These are phyloP conservation scores for Penaeus indicus DNA, from an alignment of 1,140 invertebrate genomes.

Conservation along the genomic window DNA sequence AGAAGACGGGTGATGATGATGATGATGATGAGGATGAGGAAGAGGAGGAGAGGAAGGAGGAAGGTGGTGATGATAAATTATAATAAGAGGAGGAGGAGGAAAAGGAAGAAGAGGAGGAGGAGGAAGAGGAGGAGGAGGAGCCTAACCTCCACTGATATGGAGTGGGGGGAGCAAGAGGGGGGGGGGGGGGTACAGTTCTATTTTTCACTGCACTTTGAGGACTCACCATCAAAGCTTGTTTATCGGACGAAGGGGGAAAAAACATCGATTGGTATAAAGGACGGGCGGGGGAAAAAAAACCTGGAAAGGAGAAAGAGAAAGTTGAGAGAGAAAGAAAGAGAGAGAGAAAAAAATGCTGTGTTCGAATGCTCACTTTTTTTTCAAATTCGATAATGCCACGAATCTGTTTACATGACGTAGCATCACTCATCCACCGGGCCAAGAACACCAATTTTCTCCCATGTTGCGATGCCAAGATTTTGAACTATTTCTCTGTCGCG, in stretches of 20 bases:
- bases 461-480: not conserved
- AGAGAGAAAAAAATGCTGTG: not conserved
- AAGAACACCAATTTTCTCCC: conserved; percentile 14
- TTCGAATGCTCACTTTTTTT: conserved; percentile 36
- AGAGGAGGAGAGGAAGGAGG: too few relatives aligned
- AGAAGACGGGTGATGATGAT: not conserved
- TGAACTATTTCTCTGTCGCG: too few relatives aligned
- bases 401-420: conserved; percentile 49
- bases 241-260: conserved; percentile 44
- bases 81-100: not conserved
- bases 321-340: not conserved
- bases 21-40: too few relatives aligned
- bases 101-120: not conserved
- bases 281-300: not conserved
- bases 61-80: not conserved
- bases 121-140: not conserved
- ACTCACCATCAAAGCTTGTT: conserved; percentile 55
- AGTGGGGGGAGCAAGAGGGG: not conserved
- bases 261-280: conserved; percentile 50
- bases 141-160: too few relatives aligned
- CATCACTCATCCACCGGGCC: conserved; percentile 35
- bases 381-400: conserved; percentile 39
- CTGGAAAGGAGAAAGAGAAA: not conserved
- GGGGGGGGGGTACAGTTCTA: conserved; percentile 4
- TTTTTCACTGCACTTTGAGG: conserved; percentile 59